A percentile compares a stretch with the other conserved stretches of the same genome.
Conservation (phyloP, 2,888 invertebrate genomes). For the Drosophila demipolita region DNA sequence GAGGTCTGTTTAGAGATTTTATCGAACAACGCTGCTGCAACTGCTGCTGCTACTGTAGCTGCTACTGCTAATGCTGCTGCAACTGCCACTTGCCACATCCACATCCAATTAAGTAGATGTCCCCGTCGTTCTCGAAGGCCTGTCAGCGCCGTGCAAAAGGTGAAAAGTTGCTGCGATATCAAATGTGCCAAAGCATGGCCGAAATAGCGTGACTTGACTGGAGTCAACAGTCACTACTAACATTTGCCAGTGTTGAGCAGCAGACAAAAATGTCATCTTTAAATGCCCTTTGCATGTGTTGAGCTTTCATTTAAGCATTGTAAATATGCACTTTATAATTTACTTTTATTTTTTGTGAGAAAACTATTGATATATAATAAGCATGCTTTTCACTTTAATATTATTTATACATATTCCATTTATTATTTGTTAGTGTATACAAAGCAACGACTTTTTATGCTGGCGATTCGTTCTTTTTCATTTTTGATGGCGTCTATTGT, state of each 20-base stretch:
- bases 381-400: neutral
- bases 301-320: too few relatives aligned
- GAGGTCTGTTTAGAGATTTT: slow-evolving; percentile 49
- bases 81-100: slow-evolving; percentile 34
- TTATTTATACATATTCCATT: neutral
- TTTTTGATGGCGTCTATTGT: slow-evolving; percentile 20
- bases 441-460: slow-evolving; percentile 11
- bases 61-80: slow-evolving; percentile 2
- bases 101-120: slow-evolving; percentile 67
- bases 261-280: neutral
- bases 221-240: slow-evolving; percentile 46
- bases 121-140: slow-evolving; percentile 46
- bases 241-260: neutral
- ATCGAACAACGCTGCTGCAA: slow-evolving; percentile 35
- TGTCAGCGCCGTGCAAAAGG: slow-evolving; percentile 62
- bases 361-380: neutral
- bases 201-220: slow-evolving; percentile 67
- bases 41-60: slow-evolving; percentile 37
- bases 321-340: neutral
- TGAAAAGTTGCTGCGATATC: slow-evolving; percentile 74
- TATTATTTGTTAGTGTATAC: slow-evolving; percentile 35
- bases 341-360: neutral
- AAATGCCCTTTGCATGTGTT: neutral
- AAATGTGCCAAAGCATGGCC: slow-evolving; percentile 64
- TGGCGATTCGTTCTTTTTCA: slow-evolving; percentile 12